These are phyloP conservation scores for Lanius collurio DNA, from an alignment of 2,113 vertebrate genomes.

Conservation along the genomic window DNA sequence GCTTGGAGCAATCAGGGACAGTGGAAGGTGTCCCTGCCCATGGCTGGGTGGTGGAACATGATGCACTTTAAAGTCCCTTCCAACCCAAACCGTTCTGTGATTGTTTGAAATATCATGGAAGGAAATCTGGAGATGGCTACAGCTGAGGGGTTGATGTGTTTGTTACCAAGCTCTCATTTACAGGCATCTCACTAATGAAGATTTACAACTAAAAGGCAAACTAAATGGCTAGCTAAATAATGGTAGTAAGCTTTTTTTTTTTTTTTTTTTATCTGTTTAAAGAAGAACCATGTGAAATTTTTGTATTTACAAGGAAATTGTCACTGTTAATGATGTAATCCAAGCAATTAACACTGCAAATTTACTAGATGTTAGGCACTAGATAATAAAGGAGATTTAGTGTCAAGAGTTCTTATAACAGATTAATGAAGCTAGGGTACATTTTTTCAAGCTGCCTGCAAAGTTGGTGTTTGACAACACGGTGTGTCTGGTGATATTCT, in stretches of 20 bases:
- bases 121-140: neutral
- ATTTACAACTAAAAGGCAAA: neutral
- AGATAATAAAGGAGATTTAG: neutral
- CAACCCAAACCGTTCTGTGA: neutral
- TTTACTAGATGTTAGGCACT: neutral
- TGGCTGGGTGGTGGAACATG: neutral
- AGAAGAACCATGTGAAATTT: neutral
- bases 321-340: neutral
- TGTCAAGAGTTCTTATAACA: neutral
- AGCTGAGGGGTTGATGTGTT: fast-evolving
- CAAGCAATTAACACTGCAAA: neutral
- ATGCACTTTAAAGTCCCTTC: neutral
- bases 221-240: neutral
- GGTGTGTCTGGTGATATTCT: neutral
- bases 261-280: neutral
- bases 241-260: fast-evolving
- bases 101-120: neutral
- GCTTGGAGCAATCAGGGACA: fast-evolving
- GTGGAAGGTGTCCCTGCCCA: fast-evolving
- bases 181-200: neutral
- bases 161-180: neutral
- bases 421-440: neutral
- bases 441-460: neutral
- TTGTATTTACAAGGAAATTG: neutral
- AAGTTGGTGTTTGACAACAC: neutral